phyloP scores from a whole-genome alignment of 2,113 vertebrate species.

The Peromyscus polionotus region DNA sequence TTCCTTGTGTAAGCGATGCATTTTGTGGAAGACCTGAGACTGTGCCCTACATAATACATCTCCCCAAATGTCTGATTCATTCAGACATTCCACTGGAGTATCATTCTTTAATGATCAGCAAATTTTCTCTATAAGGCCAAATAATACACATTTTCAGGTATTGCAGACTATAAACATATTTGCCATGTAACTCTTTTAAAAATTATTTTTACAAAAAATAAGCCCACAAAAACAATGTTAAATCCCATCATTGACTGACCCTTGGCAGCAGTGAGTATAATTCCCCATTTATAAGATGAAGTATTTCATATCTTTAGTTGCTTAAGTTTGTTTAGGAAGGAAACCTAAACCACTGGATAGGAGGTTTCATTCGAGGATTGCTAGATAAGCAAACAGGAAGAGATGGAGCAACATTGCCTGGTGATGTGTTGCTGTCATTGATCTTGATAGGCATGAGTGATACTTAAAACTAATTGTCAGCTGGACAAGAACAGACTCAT shows the following conservation, averaged over 20 bases:
- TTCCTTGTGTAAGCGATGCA: background rate
- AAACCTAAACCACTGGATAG: background rate
- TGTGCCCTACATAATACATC: background rate
- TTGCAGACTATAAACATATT: background rate
- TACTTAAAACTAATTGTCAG: no score
- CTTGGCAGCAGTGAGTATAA: background rate
- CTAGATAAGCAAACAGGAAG: background rate
- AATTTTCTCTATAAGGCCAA: background rate
- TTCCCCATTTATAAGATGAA: background rate
- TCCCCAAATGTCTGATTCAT: conserved; percentile 2
- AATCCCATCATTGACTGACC: background rate
- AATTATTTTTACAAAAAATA: background rate
- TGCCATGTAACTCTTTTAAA: background rate
- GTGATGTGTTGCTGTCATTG: background rate
- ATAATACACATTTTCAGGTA: background rate
- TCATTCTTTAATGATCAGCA: background rate
- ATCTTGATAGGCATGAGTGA: background rate
- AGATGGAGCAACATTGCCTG: background rate
- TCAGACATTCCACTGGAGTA: background rate
- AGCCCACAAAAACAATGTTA: background rate
- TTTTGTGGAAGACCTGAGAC: background rate
- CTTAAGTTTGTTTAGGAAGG: background rate
- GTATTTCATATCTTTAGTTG: background rate
- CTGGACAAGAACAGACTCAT: background rate
- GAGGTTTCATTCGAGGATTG: background rate